Conservation (phyloP, 2,888 invertebrate species). For the Eutolmus rufibarbis region DNA sequence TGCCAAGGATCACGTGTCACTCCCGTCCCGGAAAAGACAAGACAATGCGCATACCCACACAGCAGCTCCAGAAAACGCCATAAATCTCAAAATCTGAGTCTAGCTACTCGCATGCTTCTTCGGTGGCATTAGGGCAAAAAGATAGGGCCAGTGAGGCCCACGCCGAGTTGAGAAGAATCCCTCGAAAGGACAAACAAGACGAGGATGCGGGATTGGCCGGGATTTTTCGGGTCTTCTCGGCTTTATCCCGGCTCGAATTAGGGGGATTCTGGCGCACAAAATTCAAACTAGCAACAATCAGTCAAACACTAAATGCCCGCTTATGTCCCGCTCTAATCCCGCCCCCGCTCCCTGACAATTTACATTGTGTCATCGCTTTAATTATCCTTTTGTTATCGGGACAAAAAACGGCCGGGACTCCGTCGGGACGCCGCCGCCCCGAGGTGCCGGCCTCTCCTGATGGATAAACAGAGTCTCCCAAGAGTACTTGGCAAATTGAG, state of each 20-base stretch:
- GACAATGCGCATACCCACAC: not conserved
- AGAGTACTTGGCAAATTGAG: conserved; percentile 23
- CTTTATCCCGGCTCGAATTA: conserved; percentile 3
- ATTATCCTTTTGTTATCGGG: conserved; percentile 18
- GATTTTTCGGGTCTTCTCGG: conserved; percentile 11
- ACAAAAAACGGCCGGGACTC: not conserved
- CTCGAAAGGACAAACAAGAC: not conserved
- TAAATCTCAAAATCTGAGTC: conserved; percentile 6
- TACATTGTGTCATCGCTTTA: conserved; percentile 14
- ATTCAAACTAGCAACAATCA: conserved; percentile 6
- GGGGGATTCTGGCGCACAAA: not conserved
- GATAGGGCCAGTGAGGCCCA: not conserved
- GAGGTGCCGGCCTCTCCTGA: not conserved
- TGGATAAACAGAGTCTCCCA: conserved; percentile 13
- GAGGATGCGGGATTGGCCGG: not conserved
- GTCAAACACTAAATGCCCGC: conserved; percentile 21
- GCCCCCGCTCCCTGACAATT: not conserved
- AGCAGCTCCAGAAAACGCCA: not conserved
- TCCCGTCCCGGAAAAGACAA: not conserved
- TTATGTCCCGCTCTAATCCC: not conserved
- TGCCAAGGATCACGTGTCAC: not conserved
- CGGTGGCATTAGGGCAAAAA: not conserved
- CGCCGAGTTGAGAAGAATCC: not conserved
- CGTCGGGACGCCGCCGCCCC: not conserved
- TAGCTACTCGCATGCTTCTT: not conserved